Percentiles rank a stretch among this genome's conserved stretches.
Evolutionary conservation across 2,113 vertebrate species (phyloP).

Genomic region (Nannospalax galili): DNA sequence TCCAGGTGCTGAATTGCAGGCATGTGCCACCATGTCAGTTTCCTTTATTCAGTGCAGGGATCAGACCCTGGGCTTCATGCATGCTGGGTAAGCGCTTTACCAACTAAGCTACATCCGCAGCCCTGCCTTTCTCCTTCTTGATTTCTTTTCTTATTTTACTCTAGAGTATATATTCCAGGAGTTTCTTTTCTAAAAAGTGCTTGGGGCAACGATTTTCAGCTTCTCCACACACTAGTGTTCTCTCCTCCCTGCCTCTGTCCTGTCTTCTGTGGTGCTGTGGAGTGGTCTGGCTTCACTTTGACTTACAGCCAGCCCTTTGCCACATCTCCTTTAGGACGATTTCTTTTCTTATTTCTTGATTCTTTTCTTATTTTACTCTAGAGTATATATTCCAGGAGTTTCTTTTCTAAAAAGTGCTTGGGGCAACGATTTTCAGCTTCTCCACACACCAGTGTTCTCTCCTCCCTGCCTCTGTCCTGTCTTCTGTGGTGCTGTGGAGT

Average conservation of each 20-base stretch:
- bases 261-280: neutral
- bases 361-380: neutral
- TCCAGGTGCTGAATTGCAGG: neutral
- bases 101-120: neutral
- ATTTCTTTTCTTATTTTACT: neutral
- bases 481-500: neutral
- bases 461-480: neutral
- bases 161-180: neutral
- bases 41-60: neutral
- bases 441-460: neutral
- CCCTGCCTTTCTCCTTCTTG: neutral
- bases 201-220: neutral
- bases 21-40: neutral
- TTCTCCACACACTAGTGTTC: neutral
- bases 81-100: neutral
- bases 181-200: neutral
- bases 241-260: neutral
- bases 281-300: neutral
- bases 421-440: neutral
- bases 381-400: neutral
- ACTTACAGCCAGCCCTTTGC: neutral
- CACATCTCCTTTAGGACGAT: neutral
- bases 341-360: neutral
- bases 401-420: neutral
- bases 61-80: neutral